These are phyloP conservation scores for Gnathonemus longibarbis DNA, from an alignment of 2,113 vertebrate species.

Conservation along the genomic window DNA sequence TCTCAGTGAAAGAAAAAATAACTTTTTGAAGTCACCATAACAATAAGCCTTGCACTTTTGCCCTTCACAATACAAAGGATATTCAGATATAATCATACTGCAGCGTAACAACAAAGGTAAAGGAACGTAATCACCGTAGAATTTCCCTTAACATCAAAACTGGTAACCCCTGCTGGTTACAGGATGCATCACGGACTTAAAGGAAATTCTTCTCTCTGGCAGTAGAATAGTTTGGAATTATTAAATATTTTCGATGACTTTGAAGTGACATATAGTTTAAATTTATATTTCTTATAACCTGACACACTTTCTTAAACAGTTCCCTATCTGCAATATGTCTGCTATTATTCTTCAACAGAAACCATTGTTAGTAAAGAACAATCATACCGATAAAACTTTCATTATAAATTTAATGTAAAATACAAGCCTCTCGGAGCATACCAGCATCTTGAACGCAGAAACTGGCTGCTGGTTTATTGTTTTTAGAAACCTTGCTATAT, in stretches of 20 bases:
- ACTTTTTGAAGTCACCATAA: constrained; percentile 5
- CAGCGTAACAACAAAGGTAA: constrained; percentile 42
- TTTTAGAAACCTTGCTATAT: not conserved
- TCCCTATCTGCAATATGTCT: not conserved
- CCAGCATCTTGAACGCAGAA: not conserved
- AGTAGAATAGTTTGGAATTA: not conserved
- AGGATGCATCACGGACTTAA: constrained; percentile 63
- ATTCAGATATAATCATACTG: constrained; percentile 38
- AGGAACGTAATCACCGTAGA: constrained; percentile 40
- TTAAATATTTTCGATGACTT: not conserved
- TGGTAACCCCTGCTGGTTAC: constrained; percentile 57
- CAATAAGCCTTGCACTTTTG: not conserved
- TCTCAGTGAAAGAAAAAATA: not conserved
- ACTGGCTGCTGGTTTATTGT: not conserved
- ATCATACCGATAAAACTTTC: not conserved
- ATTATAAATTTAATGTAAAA: not conserved
- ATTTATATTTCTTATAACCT: not conserved
- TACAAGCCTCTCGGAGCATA: not conserved
- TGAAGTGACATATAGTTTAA: not conserved
- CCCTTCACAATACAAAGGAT: constrained; percentile 25
- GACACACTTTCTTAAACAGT: not conserved
- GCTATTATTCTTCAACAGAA: not conserved
- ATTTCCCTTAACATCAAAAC: constrained; percentile 69
- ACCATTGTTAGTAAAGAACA: not conserved
- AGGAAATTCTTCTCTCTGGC: constrained; percentile 53